Evolutionary conservation across 2,113 vertebrate species (phyloP), one percentile per base, ranked within the genome.

Genomic region (Struthio camelus): DNA sequence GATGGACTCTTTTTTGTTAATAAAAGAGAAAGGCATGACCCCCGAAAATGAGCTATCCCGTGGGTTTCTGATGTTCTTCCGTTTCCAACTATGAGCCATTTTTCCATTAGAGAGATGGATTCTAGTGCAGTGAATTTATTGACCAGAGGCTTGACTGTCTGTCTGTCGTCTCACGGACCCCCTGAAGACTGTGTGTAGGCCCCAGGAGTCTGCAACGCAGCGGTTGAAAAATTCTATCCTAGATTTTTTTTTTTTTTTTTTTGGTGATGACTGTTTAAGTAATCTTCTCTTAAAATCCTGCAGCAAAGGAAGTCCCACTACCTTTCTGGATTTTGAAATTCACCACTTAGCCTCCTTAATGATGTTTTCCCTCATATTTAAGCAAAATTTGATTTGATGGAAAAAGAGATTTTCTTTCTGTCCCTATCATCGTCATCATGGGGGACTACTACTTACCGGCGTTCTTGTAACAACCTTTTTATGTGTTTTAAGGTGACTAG

Each of bases 401-500:
- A 17, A 13, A 30, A 58, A 32, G 48, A 77, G 3, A 34, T 30
- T 30, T 62, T n/a, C 86, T 62, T 11, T 75, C 22, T 62, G 14
- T 71, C 13, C 23, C 69, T 40, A 54, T 14, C n/a, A 13, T 30
- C 46, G 22, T 70, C 40, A 19, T 66, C 34, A 25, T 17, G 58
- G 67, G 54, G 25, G 2, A 53, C 25, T 62, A 19, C 32, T 75
- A 40, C 40, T 90, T 67, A 42, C 20, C 44, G 77, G 34, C 24
- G 22, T 78, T 25, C 50, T 34, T 42, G 10, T 38, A 8, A 53
- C 38, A 36, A 64, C 36, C 11, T 17, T 62, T 48, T 9, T 24
- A 59, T 77, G 10, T 73, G 23, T 44, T 87, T 36, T 40, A 77
- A 80, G 32, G 83, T n/a, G n/a, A 5, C 2, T 0, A 0, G 19